Conservation (phyloP, 2,113 vertebrate species). For the Dolichotis patagonum region DNA sequence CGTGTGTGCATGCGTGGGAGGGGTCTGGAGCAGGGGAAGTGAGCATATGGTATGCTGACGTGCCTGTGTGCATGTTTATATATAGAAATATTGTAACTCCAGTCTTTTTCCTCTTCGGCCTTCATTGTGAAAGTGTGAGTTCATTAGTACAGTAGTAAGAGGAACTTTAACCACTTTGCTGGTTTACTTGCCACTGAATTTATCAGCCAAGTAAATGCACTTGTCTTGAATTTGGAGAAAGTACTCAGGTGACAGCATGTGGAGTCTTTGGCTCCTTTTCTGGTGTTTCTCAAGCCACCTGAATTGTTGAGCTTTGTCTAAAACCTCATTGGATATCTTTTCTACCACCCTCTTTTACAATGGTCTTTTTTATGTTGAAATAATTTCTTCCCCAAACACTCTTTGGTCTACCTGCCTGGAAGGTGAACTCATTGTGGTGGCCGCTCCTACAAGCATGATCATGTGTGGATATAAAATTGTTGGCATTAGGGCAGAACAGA, state of each 20-base stretch:
- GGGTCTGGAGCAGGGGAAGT: not conserved
- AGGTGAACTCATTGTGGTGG: not conserved
- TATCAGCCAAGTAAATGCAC: not conserved
- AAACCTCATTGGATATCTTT: not conserved
- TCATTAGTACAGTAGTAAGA: not conserved
- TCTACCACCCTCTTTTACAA: not conserved
- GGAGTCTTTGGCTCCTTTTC: not conserved
- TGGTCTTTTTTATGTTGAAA: not conserved
- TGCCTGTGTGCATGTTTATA: not conserved
- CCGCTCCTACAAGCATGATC: not conserved
- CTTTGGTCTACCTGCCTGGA: not conserved
- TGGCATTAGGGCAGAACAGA: not conserved
- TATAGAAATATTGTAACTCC: not conserved
- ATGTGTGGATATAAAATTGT: not conserved
- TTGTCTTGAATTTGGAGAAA: constrained; percentile 34
- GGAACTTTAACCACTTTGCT: not conserved
- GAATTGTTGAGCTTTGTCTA: not conserved
- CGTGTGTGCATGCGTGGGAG: not conserved
- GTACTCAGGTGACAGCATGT: not conserved
- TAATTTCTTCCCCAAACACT: not conserved
- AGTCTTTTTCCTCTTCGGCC: not conserved
- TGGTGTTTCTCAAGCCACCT: no score
- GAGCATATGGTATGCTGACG: not conserved
- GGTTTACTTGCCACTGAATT: not conserved
- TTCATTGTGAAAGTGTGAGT: not conserved